Conservation (phyloP, 2,113 vertebrate species). For the Antechinus stuartii region DNA sequence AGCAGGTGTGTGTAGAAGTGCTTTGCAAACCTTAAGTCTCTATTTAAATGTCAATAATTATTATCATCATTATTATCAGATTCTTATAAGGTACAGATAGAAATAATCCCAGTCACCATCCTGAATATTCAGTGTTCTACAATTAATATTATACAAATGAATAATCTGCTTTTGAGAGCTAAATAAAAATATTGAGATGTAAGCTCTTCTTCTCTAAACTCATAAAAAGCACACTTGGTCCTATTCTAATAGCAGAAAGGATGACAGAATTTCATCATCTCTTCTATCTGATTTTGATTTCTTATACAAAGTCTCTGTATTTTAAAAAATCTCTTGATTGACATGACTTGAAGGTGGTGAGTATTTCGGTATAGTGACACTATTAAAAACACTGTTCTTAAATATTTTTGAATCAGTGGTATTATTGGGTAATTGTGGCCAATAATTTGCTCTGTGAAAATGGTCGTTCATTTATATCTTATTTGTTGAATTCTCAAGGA, state of each 20-base stretch:
- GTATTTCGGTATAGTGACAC: neutral
- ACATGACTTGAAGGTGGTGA: neutral
- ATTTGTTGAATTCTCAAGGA: neutral
- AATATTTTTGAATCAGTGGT: neutral
- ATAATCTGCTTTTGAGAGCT: neutral
- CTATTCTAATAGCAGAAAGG: neutral
- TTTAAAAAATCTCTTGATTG: neutral
- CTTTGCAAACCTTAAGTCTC: neutral
- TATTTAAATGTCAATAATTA: neutral
- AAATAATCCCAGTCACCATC: neutral
- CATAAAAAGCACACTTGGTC: neutral
- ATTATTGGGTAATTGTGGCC: neutral
- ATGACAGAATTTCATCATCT: neutral
- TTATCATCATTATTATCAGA: neutral
- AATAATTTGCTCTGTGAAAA: neutral
- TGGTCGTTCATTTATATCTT: neutral
- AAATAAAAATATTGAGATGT: neutral
- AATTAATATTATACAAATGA: neutral
- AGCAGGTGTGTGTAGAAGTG: neutral
- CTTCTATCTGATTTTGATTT: neutral
- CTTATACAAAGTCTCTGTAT: neutral
- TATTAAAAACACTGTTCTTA: neutral
- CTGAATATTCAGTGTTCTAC: neutral
- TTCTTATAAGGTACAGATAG: neutral
- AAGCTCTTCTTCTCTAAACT: neutral